phyloP scores from a whole-genome alignment of 1,140 invertebrate species.

The Bombus cullumanus region DNA sequence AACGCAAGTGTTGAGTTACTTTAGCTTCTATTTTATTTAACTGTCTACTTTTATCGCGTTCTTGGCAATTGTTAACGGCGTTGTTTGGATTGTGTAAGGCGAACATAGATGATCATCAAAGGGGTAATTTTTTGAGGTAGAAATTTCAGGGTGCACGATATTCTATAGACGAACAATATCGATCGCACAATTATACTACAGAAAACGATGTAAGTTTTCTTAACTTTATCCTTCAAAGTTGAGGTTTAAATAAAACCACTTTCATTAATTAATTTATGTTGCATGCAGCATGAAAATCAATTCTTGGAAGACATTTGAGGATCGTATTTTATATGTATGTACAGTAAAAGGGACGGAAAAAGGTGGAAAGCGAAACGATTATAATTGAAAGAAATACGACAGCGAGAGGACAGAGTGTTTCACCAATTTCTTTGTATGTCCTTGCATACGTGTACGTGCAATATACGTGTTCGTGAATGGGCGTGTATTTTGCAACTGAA shows the following conservation, averaged over 20 bases:
- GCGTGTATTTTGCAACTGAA: conserved; percentile 29
- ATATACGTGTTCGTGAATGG: conserved; percentile 2
- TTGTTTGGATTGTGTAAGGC: not conserved
- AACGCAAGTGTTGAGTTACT: too few species aligned
- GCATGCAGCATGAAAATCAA: not conserved
- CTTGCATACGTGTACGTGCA: not conserved
- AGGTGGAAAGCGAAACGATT: not conserved
- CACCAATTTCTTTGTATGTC: not conserved
- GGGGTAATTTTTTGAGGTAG: not conserved
- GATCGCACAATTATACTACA: not conserved
- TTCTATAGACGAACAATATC: not conserved
- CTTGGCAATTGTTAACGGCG: not conserved
- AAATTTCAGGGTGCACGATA: not conserved
- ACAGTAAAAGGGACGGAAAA: not conserved
- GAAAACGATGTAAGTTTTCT: not conserved
- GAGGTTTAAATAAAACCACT: not conserved
- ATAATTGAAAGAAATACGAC: not conserved
- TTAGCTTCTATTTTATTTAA: too few species aligned
- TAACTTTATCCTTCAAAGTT: too few species aligned
- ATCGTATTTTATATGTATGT: too few species aligned
- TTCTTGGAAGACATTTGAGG: not conserved
- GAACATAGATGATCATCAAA: not conserved
- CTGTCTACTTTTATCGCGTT: not conserved
- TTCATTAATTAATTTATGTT: not conserved
- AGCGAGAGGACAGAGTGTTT: conserved; percentile 2